Percentiles rank a stretch among this genome's conserved stretches.
Conservation (phyloP, 1,140 invertebrate species). For the Conopomorpha cramerella region DNA sequence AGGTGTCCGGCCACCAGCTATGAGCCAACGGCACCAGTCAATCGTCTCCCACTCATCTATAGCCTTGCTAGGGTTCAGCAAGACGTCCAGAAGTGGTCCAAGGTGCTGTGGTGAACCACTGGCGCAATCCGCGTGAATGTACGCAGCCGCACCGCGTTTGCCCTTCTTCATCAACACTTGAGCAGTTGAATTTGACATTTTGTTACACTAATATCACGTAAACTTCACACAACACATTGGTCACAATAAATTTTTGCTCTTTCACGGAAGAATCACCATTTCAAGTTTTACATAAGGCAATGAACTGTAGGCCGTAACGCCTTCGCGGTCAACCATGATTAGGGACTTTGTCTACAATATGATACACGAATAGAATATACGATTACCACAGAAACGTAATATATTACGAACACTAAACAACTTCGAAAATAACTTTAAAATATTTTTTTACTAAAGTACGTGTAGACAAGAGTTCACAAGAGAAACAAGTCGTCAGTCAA, state of each 20-base stretch:
- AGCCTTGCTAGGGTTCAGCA: constrained; percentile 81
- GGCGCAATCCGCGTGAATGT: constrained; percentile 78
- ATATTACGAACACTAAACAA: too few species aligned
- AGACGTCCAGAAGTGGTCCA: constrained; percentile 77
- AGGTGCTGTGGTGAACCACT: constrained; percentile 71
- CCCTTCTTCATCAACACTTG: constrained; percentile 78
- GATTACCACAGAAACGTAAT: too few species aligned
- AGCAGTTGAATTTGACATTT: constrained; percentile 60
- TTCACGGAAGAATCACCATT: constrained; percentile 58
- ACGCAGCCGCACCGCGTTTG: constrained; percentile 75
- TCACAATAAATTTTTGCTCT: constrained; percentile 51
- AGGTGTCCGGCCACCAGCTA: constrained; percentile 87
- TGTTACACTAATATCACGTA: constrained; percentile 17
- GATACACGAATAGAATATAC: too few species aligned
- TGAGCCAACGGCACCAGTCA: constrained; percentile 92
- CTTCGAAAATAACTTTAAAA: neutral
- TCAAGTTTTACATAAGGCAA: constrained; percentile 60
- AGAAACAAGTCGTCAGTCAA: neutral
- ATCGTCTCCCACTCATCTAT: constrained; percentile 90
- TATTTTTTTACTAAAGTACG: neutral
- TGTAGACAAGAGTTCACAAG: neutral
- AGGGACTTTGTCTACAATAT: too few species aligned
- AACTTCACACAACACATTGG: constrained; percentile 36
- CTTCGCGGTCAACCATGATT: constrained; percentile 38
- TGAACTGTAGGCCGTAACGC: constrained; percentile 50